Evolutionary conservation across 2,113 vertebrate genomes (phyloP), one percentile per base, ranked within the genome.

Genomic region (Suncus etruscus): DNA sequence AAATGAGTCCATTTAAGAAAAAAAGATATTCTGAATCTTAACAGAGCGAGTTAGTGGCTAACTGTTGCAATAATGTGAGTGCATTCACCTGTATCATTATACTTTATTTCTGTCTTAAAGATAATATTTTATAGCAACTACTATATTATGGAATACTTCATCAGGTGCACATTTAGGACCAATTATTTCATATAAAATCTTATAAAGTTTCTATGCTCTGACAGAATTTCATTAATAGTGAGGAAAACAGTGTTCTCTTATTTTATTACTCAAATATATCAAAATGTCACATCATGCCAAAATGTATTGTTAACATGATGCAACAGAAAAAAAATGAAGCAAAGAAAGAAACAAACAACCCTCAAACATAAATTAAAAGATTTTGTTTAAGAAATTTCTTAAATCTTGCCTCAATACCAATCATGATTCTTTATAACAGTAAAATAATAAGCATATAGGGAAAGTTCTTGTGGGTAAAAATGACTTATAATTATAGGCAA

Each of bases 91-190:
- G 4, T 20, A 32, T 20, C 39, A 69, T 75, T 25, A 9, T 80
- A 77, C 48, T 20, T 61, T 61, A 61, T 92, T 92, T 70, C 31
- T 88, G 31, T 75, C 20, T 93, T 75, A 68, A n/a, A 27, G 22
- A 84, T 63, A 90, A 29, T 11, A 1, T 83, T 73, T 91, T 85
- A 87, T 22, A 63, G 9, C 29, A 94, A 65, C 29, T 12, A 27
- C 48, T 84, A 68, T 20, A 18, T 74, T 14, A 6, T n/a, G 63
- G 7, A 75, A 22, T 50, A 68, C 50, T 84, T 15, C 18, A 32
- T 22, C 20, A 27, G 29, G 10, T 63, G 50, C 50, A 80, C 50
- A 91, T 39, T 9, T 75, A 72, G 65, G 50, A 70, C 7, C n/a
- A 79, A 50, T 87, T 88, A 92, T 65, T 83, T 92, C 50, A 83